phyloP scores from a whole-genome alignment of 2,113 vertebrate genomes.

The Gasterosteus aculeatus region DNA sequence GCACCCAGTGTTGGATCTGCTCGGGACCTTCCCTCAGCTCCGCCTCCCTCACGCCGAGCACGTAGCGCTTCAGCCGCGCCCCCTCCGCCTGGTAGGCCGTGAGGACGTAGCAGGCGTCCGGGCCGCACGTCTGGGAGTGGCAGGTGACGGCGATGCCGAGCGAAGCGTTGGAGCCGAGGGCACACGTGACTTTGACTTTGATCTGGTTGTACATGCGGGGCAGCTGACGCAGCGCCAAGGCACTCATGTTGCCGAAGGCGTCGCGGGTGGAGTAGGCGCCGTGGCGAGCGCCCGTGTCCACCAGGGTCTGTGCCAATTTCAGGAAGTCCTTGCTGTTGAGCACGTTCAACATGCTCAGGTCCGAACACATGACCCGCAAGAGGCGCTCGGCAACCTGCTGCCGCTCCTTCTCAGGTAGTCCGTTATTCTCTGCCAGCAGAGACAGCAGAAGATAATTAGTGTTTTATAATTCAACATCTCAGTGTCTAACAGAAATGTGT shows the following conservation, averaged over 20 bases:
- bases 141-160: slow-evolving; percentile 95
- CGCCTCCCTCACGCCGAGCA: slow-evolving; percentile 91
- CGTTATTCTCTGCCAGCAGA: slow-evolving; percentile 83
- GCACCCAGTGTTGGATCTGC: slow-evolving; percentile 96
- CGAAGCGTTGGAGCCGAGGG: slow-evolving; percentile 93
- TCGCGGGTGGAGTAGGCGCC: slow-evolving; percentile 95
- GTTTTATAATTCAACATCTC: neutral
- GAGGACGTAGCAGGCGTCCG: slow-evolving; percentile 92
- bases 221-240: slow-evolving; percentile 93
- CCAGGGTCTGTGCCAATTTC: slow-evolving; percentile 94
- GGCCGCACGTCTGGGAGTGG: slow-evolving; percentile 91
- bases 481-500: too few relatives aligned
- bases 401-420: slow-evolving; percentile 94
- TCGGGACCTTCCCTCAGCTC: slow-evolving; percentile 91
- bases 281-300: slow-evolving; percentile 94
- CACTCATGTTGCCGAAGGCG: slow-evolving; percentile 94
- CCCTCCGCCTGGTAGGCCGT: slow-evolving; percentile 96
- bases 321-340: slow-evolving; percentile 96
- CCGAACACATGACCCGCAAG: slow-evolving; percentile 93
- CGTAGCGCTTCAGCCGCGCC: slow-evolving; percentile 91
- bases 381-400: slow-evolving; percentile 96
- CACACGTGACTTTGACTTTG: slow-evolving; percentile 98
- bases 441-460: slow-evolving; percentile 42
- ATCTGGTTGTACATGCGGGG: slow-evolving; percentile 99
- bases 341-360: slow-evolving; percentile 90